These are phyloP conservation scores for Amaurobius ferox DNA, from an alignment of 2,888 invertebrate genomes.

Conservation along the genomic window DNA sequence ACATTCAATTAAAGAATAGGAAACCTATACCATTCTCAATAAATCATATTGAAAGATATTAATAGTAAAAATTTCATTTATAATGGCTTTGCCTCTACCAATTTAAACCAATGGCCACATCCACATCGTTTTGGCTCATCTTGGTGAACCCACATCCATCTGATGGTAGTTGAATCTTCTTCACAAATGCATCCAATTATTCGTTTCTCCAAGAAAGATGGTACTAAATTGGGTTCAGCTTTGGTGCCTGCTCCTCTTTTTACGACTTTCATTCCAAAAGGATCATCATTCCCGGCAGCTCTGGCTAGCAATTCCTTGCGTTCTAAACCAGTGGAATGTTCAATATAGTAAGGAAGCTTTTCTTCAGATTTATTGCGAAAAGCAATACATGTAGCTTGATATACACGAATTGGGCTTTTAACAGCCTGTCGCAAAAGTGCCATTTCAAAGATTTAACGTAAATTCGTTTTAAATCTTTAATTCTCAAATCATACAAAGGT, in stretches of 20 bases:
- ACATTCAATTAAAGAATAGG: too few relatives aligned
- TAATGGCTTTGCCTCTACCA: slow-evolving; percentile 81
- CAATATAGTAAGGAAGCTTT: slow-evolving; percentile 88
- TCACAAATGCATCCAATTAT: slow-evolving; percentile 97
- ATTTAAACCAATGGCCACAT: slow-evolving; percentile 97
- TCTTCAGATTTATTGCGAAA: slow-evolving; percentile 51
- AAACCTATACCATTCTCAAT: too few relatives aligned
- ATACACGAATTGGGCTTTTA: slow-evolving; percentile 36
- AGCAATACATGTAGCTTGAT: slow-evolving; percentile 31
- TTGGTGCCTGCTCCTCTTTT: slow-evolving; percentile 89
- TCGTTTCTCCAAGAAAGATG: slow-evolving; percentile 92
- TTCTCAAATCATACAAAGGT: slow-evolving; percentile 19
- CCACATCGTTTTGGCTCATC: slow-evolving; percentile 93
- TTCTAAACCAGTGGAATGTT: slow-evolving; percentile 95
- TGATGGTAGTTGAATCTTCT: slow-evolving; percentile 91
- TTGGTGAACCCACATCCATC: slow-evolving; percentile 96
- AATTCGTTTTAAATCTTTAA: background rate
- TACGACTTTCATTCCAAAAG: slow-evolving; percentile 84
- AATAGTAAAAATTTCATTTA: slow-evolving; percentile 13
- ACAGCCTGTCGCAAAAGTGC: slow-evolving; percentile 28
- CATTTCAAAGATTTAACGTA: background rate
- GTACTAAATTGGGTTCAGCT: slow-evolving; percentile 90
- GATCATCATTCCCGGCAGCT: slow-evolving; percentile 88
- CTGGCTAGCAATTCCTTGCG: slow-evolving; percentile 91
- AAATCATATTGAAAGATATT: background rate